These are phyloP conservation scores for Ceratosolen fusciceps DNA, from an alignment of 1,140 invertebrate species.

Conservation along the genomic window DNA sequence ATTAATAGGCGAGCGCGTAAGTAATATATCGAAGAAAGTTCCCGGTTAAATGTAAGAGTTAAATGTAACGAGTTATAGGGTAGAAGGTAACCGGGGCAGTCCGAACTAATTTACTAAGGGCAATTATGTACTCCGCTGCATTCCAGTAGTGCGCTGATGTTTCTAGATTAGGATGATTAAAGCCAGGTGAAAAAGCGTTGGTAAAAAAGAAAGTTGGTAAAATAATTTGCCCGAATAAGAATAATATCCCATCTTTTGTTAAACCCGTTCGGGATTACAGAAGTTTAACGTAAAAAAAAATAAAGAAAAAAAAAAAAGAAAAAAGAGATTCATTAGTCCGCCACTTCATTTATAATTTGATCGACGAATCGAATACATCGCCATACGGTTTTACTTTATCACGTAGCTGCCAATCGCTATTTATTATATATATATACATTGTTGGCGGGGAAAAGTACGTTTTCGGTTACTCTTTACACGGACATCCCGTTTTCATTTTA, in stretches of 20 bases:
- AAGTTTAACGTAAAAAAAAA: too few species aligned
- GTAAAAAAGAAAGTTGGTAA: background rate
- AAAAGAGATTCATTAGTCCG: background rate
- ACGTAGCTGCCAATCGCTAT: background rate
- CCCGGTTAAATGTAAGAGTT: too few species aligned
- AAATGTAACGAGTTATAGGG: background rate
- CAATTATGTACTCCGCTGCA: background rate
- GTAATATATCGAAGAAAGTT: too few species aligned
- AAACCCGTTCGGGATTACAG: background rate
- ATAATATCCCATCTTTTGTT: background rate
- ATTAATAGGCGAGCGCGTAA: too few species aligned
- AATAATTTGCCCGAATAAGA: background rate
- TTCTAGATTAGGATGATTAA: background rate
- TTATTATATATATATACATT: too few species aligned
- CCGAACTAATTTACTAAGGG: background rate
- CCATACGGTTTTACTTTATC: too few species aligned
- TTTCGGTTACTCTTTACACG: slow-evolving; percentile 24
- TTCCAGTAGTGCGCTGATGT: background rate
- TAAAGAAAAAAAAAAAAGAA: too few species aligned
- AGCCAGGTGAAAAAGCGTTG: background rate
- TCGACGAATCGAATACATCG: background rate
- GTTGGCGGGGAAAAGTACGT: slow-evolving; percentile 14
- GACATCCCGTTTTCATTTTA: background rate
- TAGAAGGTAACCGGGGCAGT: background rate
- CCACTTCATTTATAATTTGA: background rate